These are phyloP conservation scores for Caenorhabditis imperialis DNA, from an alignment of 2,888 invertebrate species.

Conservation along the genomic window DNA sequence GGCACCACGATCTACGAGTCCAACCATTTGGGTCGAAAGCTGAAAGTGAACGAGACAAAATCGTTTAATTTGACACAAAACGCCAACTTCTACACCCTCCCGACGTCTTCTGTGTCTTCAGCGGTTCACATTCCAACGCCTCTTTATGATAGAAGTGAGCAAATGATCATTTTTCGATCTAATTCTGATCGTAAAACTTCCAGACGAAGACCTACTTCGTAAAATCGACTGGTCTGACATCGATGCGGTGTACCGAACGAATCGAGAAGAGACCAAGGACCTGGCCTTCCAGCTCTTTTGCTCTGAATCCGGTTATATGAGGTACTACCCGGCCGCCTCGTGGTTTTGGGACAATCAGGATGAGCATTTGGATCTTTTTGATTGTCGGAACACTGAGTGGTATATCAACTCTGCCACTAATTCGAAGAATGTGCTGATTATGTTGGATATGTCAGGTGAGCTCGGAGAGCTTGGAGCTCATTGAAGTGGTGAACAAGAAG, in stretches of 20 bases:
- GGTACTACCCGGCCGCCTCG: constrained; percentile 86
- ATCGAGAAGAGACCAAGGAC: constrained; percentile 76
- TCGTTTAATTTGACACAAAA: constrained; percentile 68
- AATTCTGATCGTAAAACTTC: too few relatives aligned
- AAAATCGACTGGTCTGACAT: constrained; percentile 93
- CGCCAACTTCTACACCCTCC: constrained; percentile 75
- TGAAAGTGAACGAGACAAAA: constrained; percentile 57
- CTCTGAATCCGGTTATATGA: constrained; percentile 90
- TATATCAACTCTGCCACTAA: constrained; percentile 98
- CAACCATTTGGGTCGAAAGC: constrained; percentile 52
- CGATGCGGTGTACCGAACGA: constrained; percentile 82
- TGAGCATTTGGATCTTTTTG: constrained; percentile 85
- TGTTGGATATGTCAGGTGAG: constrained; percentile 85
- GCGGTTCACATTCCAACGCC: constrained; percentile 81
- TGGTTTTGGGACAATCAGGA: constrained; percentile 76
- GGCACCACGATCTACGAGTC: constrained; percentile 64
- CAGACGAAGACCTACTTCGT: constrained; percentile 87
- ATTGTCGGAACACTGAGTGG: constrained; percentile 83
- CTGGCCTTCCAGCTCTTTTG: constrained; percentile 94
- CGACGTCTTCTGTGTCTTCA: constrained; percentile 73
- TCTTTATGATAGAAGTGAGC: constrained; percentile 79
- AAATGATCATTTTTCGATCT: not conserved
- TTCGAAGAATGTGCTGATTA: constrained; percentile 95
- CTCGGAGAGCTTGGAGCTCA: not conserved
- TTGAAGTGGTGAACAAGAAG: too few relatives aligned